Evolutionary conservation across 2,113 vertebrate genomes (phyloP).

Genomic region (Limnothrissa miodon): DNA sequence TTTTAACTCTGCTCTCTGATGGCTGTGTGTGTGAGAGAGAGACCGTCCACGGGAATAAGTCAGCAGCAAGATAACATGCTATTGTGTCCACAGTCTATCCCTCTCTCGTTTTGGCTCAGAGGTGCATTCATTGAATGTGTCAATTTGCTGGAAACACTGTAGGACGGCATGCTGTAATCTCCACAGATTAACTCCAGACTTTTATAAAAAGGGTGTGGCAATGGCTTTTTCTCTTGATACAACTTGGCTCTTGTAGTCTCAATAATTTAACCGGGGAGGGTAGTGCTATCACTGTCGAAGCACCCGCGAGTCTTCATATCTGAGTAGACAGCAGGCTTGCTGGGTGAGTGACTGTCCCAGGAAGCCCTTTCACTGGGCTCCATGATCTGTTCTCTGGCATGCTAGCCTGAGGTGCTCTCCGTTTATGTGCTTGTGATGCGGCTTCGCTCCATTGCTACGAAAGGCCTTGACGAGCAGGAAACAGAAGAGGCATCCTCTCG

Average conservation of each 20-base stretch:
- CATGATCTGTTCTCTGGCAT: neutral
- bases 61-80: neutral
- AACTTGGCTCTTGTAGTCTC: neutral
- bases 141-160: neutral
- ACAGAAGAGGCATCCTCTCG: neutral
- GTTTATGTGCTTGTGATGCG: slow-evolving; percentile 23
- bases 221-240: neutral
- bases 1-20: neutral
- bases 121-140: neutral
- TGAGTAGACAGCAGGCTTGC: neutral
- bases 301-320: neutral
- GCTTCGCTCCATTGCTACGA: slow-evolving; percentile 21
- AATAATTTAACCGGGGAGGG: neutral
- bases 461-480: neutral
- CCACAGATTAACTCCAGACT: slow-evolving; percentile 2
- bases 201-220: neutral
- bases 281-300: neutral
- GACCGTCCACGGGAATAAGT: neutral
- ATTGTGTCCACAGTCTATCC: neutral
- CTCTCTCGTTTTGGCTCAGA: neutral
- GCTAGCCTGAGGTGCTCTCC: neutral
- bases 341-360: neutral
- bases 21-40: neutral
- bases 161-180: neutral
- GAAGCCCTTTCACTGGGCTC: slow-evolving; percentile 1